Conservation (phyloP, 1,140 invertebrate genomes). For the Sitobion miscanthi region DNA sequence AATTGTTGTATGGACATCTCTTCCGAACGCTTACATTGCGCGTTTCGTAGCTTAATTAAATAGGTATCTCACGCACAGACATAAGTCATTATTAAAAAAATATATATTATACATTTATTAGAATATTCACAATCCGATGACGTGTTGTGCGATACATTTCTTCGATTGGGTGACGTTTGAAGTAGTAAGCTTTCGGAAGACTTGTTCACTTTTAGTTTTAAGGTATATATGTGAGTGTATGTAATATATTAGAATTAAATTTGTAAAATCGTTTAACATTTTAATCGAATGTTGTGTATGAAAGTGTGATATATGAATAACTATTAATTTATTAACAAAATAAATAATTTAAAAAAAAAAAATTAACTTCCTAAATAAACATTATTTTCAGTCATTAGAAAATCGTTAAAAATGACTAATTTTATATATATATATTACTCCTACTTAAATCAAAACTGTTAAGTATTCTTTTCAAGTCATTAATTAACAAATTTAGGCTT, state of each 20-base stretch:
- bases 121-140: not conserved
- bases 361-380: slow-evolving; percentile 53
- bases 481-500: slow-evolving; percentile 42
- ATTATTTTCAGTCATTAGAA: slow-evolving; percentile 50
- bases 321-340: slow-evolving; percentile 57
- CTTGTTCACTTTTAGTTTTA: slow-evolving; percentile 23
- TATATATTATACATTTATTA: not conserved
- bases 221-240: not conserved
- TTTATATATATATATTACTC: slow-evolving; percentile 42
- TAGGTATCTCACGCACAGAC: not conserved
- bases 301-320: slow-evolving; percentile 53
- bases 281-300: slow-evolving; percentile 52
- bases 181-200: slow-evolving; percentile 47
- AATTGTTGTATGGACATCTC: slow-evolving; percentile 41
- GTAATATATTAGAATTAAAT: slow-evolving; percentile 56
- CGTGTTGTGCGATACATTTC: not conserved
- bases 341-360: slow-evolving; percentile 26
- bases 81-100: not conserved
- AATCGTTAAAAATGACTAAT: slow-evolving; percentile 44
- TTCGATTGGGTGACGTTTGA: not conserved
- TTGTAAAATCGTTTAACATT: slow-evolving; percentile 50
- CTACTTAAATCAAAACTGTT: slow-evolving; percentile 55
- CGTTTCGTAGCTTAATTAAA: not conserved
- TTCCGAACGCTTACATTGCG: slow-evolving; percentile 42
- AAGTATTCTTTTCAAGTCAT: slow-evolving; percentile 32